These are phyloP conservation scores for Rhinopomastus cyanomelas DNA, from an alignment of 2,113 vertebrate species.

Conservation along the genomic window DNA sequence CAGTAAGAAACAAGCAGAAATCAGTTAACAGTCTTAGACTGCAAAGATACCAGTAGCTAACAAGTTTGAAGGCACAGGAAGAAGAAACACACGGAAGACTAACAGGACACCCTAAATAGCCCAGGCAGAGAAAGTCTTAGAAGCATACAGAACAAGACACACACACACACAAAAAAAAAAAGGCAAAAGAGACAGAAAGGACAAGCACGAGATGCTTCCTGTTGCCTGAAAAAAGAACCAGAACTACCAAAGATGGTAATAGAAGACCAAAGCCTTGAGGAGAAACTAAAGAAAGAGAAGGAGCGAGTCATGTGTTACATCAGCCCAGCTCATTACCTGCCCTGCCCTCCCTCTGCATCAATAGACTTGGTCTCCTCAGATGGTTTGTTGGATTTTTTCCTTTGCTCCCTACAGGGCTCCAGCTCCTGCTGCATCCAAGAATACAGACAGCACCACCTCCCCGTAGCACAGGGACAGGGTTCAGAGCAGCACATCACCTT, in stretches of 20 bases:
- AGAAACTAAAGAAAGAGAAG: not conserved
- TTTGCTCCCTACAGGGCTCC: rapidly evolving
- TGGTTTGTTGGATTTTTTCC: no score
- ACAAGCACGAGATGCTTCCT: not conserved
- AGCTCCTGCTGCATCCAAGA: not conserved
- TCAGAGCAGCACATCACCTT: rapidly evolving
- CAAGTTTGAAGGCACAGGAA: not conserved
- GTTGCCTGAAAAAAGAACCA: not conserved
- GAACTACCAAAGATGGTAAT: not conserved
- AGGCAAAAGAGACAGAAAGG: no score
- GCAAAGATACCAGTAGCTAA: not conserved
- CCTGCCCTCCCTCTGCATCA: not conserved
- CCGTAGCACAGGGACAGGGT: rapidly evolving
- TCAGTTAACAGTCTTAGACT: not conserved
- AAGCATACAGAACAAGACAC: not conserved
- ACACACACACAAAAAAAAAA: no score
- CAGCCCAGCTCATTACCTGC: rapidly evolving
- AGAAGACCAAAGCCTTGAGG: not conserved
- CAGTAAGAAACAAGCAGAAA: not conserved
- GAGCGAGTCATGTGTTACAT: not conserved
- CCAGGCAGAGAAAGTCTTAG: not conserved
- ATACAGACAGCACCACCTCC: not conserved
- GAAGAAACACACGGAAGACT: not conserved
- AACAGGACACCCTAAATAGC: not conserved
- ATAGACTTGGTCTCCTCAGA: rapidly evolving